Evolutionary conservation across 2,797 vertebrate species (phyloP).

Genomic region (Acrossocheilus fasciatus): DNA sequence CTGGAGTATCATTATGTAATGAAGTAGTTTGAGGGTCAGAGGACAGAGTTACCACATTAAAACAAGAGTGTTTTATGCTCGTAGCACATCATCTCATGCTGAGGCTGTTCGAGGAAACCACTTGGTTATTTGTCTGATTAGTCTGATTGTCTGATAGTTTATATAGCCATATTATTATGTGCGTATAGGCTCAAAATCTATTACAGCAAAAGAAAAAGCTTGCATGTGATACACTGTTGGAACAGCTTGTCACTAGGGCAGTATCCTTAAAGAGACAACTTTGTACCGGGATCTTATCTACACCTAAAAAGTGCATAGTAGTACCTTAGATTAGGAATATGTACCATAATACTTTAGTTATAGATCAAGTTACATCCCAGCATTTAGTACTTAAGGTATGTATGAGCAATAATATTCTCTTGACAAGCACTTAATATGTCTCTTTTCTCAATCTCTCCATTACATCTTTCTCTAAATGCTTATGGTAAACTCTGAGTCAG

Average conservation of each 20-base stretch:
- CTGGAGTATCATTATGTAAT: slow-evolving; percentile 31
- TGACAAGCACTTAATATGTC: not conserved
- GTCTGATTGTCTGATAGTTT: not conserved
- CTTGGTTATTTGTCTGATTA: not conserved
- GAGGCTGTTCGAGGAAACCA: not conserved
- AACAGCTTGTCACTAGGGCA: slow-evolving; percentile 9
- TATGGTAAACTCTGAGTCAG: slow-evolving; percentile 7
- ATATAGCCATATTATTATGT: not conserved
- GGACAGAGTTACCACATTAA: slow-evolving; percentile 11
- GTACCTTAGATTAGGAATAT: not conserved
- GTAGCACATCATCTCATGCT: slow-evolving; percentile 5
- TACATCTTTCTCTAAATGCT: not conserved
- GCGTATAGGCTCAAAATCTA: not conserved
- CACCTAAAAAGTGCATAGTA: not conserved
- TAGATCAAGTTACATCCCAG: too few relatives aligned
- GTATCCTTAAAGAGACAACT: not conserved
- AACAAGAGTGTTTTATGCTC: not conserved
- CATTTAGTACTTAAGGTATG: not conserved
- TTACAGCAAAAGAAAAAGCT: not conserved
- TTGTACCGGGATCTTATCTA: not conserved
- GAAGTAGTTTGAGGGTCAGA: slow-evolving; percentile 33
- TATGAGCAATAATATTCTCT: not conserved
- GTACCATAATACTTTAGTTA: not conserved
- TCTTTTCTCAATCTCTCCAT: not conserved
- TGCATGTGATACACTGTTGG: not conserved